Evolutionary conservation across 1,140 invertebrate genomes (phyloP), one percentile per base, ranked within the genome.

Genomic region (Patella vulgata): DNA sequence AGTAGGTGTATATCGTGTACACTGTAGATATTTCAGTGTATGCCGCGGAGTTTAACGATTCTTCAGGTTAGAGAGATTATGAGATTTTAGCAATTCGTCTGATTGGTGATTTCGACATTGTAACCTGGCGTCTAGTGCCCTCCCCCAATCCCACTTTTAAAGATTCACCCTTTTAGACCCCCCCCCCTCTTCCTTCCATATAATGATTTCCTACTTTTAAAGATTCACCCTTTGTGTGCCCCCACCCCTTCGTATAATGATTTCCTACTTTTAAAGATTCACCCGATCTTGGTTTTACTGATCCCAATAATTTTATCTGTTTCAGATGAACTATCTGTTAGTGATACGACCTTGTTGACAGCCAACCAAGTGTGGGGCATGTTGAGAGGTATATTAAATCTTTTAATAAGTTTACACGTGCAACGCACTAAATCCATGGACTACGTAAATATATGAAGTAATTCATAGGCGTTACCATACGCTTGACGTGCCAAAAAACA

Each of bases 291-390:
- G n/a, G n/a, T n/a, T n/a, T n/a, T n/a, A n/a, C n/a, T n/a, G n/a
- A n/a, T n/a, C n/a, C n/a, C n/a, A n/a, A n/a, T 59, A 36, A 23
- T 12, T n/a, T 39, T 9, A 19, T 54, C 43, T 11, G 31, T 66
- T 61, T 23, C 59, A 76, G 74, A 76, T 62, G 48, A 30, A 5
- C 54, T 78, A 8, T 25, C 42, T 6, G 57, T 73, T 6, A 36
- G 51, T 8, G 6, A 23, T 2, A 40, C 25, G 9, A 23, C 44
- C 14, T 31, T n/a, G 8, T 52, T 83, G 1, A 55, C 40, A 3
- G 51, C 77, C 0, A 62, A 65, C 8, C 68, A 63, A 21, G 60
- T 77, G 28, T 83, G 81, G 81, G 81, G 81, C 27, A 70, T 65
- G n/a, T 52, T 83, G 1, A 51, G 78, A 54, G 80, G 78, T 66